These are phyloP conservation scores for Heliothis peltigera DNA, from an alignment of 2,888 invertebrate genomes.

Conservation along the genomic window DNA sequence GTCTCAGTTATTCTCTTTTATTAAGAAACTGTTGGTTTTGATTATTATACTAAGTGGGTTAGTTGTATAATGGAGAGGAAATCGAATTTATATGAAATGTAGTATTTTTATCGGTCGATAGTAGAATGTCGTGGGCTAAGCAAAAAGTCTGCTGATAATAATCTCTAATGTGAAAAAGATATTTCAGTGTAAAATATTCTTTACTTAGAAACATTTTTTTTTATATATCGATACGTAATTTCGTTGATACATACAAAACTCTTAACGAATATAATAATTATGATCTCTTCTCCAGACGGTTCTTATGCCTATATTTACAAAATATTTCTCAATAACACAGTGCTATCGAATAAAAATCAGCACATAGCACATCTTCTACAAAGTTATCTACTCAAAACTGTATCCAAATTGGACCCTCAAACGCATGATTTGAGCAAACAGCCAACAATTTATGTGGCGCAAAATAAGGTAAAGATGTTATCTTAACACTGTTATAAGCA, in stretches of 20 bases:
- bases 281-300: too few species aligned
- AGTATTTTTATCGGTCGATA: too few species aligned
- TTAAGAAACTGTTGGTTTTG: background rate
- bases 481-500: constrained; percentile 31
- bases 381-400: background rate
- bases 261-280: too few species aligned
- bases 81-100: constrained; percentile 1
- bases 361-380: background rate
- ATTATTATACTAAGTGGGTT: constrained; percentile 1
- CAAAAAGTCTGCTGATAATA: too few species aligned
- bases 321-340: background rate
- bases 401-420: background rate
- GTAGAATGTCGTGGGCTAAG: too few species aligned
- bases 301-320: too few species aligned
- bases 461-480: constrained; percentile 30
- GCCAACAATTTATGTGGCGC: background rate
- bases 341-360: background rate
- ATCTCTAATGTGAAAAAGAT: too few species aligned
- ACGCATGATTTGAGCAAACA: constrained; percentile 6
- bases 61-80: background rate
- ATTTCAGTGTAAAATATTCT: too few species aligned
- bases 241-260: too few species aligned
- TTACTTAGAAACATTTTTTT: too few species aligned
- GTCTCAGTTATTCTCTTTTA: background rate
- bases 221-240: too few species aligned